Conservation (phyloP, 2,113 vertebrate genomes). For the Psilopogon haemacephalus region DNA sequence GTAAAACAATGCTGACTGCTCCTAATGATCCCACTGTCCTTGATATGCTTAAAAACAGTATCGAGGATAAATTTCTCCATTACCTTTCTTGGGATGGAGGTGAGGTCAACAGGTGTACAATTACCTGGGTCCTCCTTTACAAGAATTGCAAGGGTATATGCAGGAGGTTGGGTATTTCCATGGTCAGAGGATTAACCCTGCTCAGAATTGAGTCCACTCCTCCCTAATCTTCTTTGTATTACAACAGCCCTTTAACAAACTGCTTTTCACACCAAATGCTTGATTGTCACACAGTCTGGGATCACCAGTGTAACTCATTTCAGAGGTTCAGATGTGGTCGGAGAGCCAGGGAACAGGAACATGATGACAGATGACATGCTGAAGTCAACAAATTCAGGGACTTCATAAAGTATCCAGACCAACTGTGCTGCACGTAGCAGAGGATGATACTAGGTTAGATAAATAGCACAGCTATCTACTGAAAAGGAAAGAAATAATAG, state of each 20-base stretch:
- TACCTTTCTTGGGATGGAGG: too few species aligned
- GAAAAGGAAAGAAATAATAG: not conserved
- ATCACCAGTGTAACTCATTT: accelerated
- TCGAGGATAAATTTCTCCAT: too few species aligned
- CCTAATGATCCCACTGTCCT: too few species aligned
- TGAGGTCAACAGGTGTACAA: too few species aligned
- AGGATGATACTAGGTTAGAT: not conserved
- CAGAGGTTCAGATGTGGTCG: accelerated
- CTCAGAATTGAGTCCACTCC: not conserved
- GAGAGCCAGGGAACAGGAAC: accelerated
- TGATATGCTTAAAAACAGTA: too few species aligned
- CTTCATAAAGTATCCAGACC: not conserved
- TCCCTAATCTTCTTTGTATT: not conserved
- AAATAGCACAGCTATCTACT: not conserved
- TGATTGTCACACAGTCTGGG: too few species aligned
- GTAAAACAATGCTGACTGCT: too few species aligned
- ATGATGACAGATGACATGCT: not conserved
- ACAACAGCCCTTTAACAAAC: not conserved
- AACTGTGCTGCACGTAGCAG: not conserved
- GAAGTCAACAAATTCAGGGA: accelerated
- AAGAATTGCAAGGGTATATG: not conserved
- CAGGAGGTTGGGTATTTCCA: not conserved
- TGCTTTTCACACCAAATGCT: not conserved
- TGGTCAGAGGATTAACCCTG: not conserved
- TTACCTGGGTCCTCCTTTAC: too few species aligned